Conservation (phyloP, 2,888 invertebrate species). For the Athalia rosae region DNA sequence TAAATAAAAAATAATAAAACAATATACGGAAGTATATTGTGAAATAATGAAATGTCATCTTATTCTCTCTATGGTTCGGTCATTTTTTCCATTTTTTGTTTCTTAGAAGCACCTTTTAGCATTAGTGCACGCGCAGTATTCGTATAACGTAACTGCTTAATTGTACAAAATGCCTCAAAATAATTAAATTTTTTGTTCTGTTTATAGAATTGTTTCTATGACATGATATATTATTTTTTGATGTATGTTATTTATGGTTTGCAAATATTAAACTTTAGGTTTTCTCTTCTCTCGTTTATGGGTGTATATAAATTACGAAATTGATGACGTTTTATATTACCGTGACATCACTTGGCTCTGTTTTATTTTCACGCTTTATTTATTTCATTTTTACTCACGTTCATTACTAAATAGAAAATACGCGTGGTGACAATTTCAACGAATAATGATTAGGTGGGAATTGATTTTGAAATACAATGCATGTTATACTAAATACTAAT, state of each 20-base stretch:
- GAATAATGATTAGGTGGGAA: conserved; percentile 20
- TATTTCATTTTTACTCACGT: not conserved
- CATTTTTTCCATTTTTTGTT: not conserved
- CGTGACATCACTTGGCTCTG: too few relatives aligned
- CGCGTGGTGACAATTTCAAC: not conserved
- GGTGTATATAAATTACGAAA: too few relatives aligned
- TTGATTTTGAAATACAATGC: conserved; percentile 21
- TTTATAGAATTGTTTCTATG: conserved; percentile 4
- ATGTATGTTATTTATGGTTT: too few relatives aligned
- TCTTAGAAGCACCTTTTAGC: conserved; percentile 34
- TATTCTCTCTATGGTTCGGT: not conserved
- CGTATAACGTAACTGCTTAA: conserved; percentile 59
- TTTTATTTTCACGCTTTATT: not conserved
- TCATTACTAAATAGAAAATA: conserved; percentile 36
- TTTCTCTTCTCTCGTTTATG: too few relatives aligned
- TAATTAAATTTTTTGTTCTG: conserved; percentile 39
- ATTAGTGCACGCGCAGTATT: conserved; percentile 23
- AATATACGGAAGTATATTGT: too few relatives aligned
- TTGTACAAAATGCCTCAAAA: conserved; percentile 67
- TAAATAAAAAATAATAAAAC: too few relatives aligned
- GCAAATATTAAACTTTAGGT: too few relatives aligned
- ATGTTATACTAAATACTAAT: conserved; percentile 22
- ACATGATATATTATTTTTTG: too few relatives aligned
- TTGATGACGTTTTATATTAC: too few relatives aligned
- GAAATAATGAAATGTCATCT: not conserved